Evolutionary conservation across 2,113 vertebrate species (phyloP), one percentile per base, ranked within the genome.

Genomic region (Tauraco erythrolophus): DNA sequence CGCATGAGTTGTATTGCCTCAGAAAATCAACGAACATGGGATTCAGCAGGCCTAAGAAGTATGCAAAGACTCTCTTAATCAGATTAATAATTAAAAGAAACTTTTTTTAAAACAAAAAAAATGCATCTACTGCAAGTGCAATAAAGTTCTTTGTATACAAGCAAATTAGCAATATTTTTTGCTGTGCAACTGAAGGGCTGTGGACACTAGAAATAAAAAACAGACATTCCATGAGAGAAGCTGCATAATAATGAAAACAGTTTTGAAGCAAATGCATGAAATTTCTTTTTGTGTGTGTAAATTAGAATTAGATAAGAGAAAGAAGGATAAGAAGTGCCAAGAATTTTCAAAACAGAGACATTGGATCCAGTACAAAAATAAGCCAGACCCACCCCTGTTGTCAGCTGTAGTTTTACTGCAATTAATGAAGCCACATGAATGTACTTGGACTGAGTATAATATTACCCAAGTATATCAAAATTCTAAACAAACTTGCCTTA

Each of bases 21-120:
- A 94, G 86, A 94, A 96, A 95, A 81, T 79, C 86, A 92, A 68
- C 78, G 64, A 94, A 84, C 79, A 85, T 46, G 58, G 95, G 91
- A 97, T 84, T 94, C 79, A 76, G 76, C 61, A 69, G 61, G 62
- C 61, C 81, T 88, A 75, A 88, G 65, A 94, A 96, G 96, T 95
- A 97, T 77, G 76, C 94, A 95, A 93, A 95, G 57, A 66, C 57
- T 84, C 66, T 50, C 93, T 96, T 95, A 97, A 96, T 96, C 83
- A 88, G 91, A 92, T 96, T 97, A 96, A 66, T 92, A 74, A 82
- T 95, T 79, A 82, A 91, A 89, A 83, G 1, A 88, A 93, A 69
- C 16, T 80, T 77, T 86, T n/a, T 60, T 76, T 87, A n/a, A n/a
- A n/a, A n/a, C 61, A 48, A 12, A 4, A 43, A 24, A 85, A 82